These are phyloP conservation scores for Malacosoma neustria DNA, from an alignment of 2,888 invertebrate species.

Conservation along the genomic window DNA sequence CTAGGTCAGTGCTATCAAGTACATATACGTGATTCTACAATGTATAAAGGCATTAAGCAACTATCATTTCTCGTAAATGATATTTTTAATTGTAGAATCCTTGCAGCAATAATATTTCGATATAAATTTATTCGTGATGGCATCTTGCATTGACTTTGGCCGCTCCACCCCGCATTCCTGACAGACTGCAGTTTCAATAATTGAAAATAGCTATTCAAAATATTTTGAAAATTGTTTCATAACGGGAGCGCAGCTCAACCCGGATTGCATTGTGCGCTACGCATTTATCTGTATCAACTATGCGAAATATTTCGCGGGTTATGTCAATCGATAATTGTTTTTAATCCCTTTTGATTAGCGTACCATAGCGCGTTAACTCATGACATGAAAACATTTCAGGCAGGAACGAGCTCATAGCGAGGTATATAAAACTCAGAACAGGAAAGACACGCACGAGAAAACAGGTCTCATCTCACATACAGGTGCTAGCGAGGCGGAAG, in stretches of 20 bases:
- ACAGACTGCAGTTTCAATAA: slow-evolving; percentile 64
- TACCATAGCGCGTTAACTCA: slow-evolving; percentile 6
- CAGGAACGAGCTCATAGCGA: slow-evolving; percentile 99
- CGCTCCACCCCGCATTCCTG: slow-evolving; percentile 56
- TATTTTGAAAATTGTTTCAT: slow-evolving; percentile 74
- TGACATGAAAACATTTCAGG: slow-evolving; percentile 78
- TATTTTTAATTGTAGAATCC: background rate
- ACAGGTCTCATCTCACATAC: slow-evolving; percentile 99
- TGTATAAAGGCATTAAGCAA: no score
- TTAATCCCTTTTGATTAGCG: slow-evolving; percentile 15
- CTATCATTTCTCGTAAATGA: no score
- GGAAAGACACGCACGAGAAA: slow-evolving; percentile 99
- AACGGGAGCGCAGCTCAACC: slow-evolving; percentile 42
- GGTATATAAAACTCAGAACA: slow-evolving; percentile 99
- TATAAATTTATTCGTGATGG: slow-evolving; percentile 32
- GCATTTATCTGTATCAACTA: slow-evolving; percentile 45
- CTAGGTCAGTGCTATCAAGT: background rate
- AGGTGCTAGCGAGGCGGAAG: slow-evolving; percentile 98
- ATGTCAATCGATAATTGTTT: slow-evolving; percentile 40
- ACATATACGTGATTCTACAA: no score
- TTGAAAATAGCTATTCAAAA: slow-evolving; percentile 74
- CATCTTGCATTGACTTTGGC: slow-evolving; percentile 32
- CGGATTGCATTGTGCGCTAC: slow-evolving; percentile 45
- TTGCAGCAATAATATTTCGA: slow-evolving; percentile 9
- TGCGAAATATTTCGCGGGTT: slow-evolving; percentile 52